Conservation (phyloP, 2,113 vertebrate genomes). For the Serilophus lunatus region DNA sequence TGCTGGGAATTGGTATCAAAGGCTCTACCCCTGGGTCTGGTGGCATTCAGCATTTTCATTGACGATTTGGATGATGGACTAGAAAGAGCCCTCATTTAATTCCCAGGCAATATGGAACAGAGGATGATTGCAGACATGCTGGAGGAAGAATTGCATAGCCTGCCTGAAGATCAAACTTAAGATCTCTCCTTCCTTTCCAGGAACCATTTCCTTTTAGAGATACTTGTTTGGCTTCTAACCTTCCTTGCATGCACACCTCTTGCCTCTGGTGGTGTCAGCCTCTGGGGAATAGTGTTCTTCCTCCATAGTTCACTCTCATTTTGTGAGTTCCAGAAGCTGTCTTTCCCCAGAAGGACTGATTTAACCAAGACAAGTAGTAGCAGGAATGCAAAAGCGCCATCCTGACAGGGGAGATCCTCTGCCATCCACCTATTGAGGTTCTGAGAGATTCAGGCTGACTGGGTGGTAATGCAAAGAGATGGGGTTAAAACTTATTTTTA, state of each 20-base stretch:
- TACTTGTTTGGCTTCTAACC: background rate
- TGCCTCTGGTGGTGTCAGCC: background rate
- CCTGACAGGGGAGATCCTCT: background rate
- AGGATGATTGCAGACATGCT: background rate
- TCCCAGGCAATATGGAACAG: fast-evolving
- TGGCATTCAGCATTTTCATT: background rate
- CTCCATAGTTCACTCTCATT: background rate
- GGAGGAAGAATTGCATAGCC: background rate
- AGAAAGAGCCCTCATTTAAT: background rate
- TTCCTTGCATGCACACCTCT: background rate
- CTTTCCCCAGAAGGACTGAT: background rate
- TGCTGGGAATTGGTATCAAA: background rate
- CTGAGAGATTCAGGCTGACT: background rate
- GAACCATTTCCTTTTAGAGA: background rate
- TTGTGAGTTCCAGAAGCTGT: background rate
- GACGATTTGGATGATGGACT: background rate
- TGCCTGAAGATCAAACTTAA: background rate
- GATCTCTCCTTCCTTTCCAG: background rate
- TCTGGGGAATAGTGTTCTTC: background rate
- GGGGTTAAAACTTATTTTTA: background rate
- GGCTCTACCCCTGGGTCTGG: background rate
- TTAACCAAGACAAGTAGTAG: background rate
- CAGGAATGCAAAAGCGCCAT: background rate
- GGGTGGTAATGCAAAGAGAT: background rate
- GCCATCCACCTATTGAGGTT: background rate